phyloP scores from a whole-genome alignment of 2,888 invertebrate genomes.

The Caenorhabditis afra region DNA sequence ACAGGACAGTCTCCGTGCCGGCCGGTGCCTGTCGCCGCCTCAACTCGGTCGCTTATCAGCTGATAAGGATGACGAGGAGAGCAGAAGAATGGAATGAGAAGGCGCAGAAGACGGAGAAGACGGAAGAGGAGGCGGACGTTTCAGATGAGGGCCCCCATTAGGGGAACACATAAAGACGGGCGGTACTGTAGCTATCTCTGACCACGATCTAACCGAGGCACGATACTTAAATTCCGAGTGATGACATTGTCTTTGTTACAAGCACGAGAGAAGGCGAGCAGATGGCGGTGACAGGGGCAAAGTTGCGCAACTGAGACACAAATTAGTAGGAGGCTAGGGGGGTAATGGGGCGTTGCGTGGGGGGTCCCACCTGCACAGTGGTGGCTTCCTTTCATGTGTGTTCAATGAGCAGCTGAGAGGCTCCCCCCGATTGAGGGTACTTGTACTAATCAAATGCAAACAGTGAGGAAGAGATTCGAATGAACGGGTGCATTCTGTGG shows the following conservation, averaged over 20 bases:
- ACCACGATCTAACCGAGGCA: conserved; percentile 44
- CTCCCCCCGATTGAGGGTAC: not conserved
- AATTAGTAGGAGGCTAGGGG: conserved; percentile 10
- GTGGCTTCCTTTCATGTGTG: conserved; percentile 14
- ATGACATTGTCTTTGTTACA: conserved; percentile 53
- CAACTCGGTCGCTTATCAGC: conserved; percentile 17
- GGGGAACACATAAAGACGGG: conserved; percentile 38
- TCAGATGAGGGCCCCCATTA: conserved; percentile 31
- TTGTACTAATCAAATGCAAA: conserved; percentile 27
- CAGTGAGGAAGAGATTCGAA: conserved; percentile 1
- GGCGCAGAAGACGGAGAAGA: conserved; percentile 8
- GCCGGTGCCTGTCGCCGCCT: conserved; percentile 51
- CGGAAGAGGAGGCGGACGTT: conserved; percentile 4
- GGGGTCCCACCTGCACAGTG: not conserved
- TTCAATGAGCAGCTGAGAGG: conserved; percentile 26
- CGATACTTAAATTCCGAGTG: conserved; percentile 27
- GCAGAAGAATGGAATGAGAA: conserved; percentile 27
- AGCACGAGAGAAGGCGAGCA: conserved; percentile 18
- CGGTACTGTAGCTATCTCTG: conserved; percentile 54
- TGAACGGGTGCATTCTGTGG: not conserved
- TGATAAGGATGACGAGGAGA: conserved; percentile 38
- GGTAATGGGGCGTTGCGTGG: conserved; percentile 5
- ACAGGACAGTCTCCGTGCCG: conserved; percentile 47
- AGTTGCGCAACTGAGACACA: conserved; percentile 27
- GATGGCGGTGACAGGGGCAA: conserved; percentile 31